Evolutionary conservation across 2,113 vertebrate species (phyloP).

Genomic region (Xerus inauris): DNA sequence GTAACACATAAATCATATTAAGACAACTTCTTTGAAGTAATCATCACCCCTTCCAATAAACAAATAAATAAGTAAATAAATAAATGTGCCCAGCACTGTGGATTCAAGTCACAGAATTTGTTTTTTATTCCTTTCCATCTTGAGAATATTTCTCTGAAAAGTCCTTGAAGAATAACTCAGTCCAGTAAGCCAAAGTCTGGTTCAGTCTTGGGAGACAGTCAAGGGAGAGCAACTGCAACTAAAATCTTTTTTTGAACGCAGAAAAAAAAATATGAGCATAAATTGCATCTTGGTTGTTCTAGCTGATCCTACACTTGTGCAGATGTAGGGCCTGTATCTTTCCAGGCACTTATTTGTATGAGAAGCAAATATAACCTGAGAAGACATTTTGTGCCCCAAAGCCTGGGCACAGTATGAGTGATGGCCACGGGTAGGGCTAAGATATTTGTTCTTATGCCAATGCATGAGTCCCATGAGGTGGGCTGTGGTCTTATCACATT

Average conservation of each 20-base stretch:
- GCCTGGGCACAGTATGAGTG: background rate
- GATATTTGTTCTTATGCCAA: background rate
- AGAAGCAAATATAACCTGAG: background rate
- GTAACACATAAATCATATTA: background rate
- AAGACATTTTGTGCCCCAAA: background rate
- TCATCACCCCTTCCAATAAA: background rate
- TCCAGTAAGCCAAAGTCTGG: background rate
- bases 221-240: background rate
- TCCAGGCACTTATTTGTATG: background rate
- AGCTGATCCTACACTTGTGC: background rate
- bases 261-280: background rate
- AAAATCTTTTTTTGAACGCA: background rate
- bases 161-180: background rate
- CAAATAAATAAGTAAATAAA: no score
- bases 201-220: background rate
- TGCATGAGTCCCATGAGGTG: background rate
- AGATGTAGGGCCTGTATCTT: fast-evolving
- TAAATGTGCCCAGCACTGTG: background rate
- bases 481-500: background rate
- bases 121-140: background rate
- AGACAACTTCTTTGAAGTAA: background rate
- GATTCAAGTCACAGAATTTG: background rate
- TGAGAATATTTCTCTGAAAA: background rate
- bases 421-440: background rate
- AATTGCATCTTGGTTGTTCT: background rate